Evolutionary conservation across 2,113 vertebrate species (phyloP), one percentile per base, ranked within the genome.

Genomic region (Psephotus haematonotus): DNA sequence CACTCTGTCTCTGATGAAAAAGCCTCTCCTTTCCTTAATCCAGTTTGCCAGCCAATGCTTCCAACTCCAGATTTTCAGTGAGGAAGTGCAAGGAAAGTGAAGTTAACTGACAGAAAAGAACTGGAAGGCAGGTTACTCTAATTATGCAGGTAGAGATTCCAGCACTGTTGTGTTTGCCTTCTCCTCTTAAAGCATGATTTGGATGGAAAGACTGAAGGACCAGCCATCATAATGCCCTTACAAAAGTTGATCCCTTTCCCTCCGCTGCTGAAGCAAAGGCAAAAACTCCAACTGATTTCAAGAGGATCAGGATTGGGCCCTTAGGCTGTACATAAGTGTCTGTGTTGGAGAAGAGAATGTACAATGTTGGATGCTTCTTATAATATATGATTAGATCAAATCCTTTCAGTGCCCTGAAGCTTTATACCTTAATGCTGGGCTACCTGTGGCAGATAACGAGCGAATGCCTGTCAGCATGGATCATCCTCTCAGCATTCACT

Each of bases 331-430:
- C 94, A 97, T 93, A 94, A 96, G 70, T 81, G 74, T 83, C 78
- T 84, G 91, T 94, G 88, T 91, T 82, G 81, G 91, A 86, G 93
- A 90, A 86, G 71, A 93, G 83, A 94, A 81, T 37, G 80, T 91
- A 70, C 89, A 63, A 35, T 82, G 95, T 70, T 92, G 88, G 92
- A 82, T 88, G 47, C 63, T 95, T 94, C 95, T 93, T 96, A 93
- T 64, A 93, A 53, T 50, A 71, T 33, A 80, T 81, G 94, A 97
- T 97, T 96, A 97, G 90, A 96, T 96, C 90, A 96, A 97, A 97
- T 96, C 88, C 82, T 87, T 96, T 93, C 69, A 64, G 70, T 93
- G 82, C 96, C 97, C 94, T 80, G 88, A 89, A 96, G 96, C 95
- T 93, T 88, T 91, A 86, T 89, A 93, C 88, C 90, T 71, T 85